A percentile compares a stretch with the other conserved stretches of the same genome.
Conservation (phyloP, 92 coral and sea anemone species). For the Zoanthus solanderi region DNA sequence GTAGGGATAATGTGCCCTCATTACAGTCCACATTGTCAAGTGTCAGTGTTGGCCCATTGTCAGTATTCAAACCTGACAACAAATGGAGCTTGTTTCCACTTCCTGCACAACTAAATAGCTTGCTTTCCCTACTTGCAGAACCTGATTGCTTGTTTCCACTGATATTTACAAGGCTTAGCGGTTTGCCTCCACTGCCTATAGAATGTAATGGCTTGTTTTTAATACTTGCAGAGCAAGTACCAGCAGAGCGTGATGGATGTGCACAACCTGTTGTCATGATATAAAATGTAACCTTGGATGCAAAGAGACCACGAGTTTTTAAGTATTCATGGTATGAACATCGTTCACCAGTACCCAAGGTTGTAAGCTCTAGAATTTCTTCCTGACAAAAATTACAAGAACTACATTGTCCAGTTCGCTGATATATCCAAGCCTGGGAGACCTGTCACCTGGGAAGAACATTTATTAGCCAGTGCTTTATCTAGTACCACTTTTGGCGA, state of each 20-base stretch:
- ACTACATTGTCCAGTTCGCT: conserved; percentile 5
- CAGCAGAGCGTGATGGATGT: conserved; percentile 5
- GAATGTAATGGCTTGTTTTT: conserved; percentile 7
- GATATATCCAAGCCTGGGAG: neutral
- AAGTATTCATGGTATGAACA: neutral
- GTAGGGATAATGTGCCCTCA: conserved; percentile 18
- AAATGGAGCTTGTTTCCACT: conserved; percentile 13
- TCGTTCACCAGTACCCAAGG: neutral
- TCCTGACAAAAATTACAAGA: neutral
- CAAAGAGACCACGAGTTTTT: conserved; percentile 6
- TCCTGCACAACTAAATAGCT: neutral
- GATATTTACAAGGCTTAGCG: neutral
- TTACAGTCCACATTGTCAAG: neutral
- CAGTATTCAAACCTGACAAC: conserved; percentile 3
- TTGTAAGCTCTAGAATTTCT: conserved; percentile 4
- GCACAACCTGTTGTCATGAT: conserved; percentile 13
- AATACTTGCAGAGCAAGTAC: neutral
- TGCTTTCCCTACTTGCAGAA: conserved; percentile 11
- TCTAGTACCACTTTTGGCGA: neutral
- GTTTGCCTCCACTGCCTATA: neutral
- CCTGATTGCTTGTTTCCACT: conserved; percentile 10
- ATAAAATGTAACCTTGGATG: conserved; percentile 24
- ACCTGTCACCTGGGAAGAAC: neutral
- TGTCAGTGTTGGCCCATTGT: conserved; percentile 19
- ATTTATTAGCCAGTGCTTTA: neutral